Base-by-base conservation (phyloP, 1,140 invertebrate species). In the Megathymus violae region DNA sequence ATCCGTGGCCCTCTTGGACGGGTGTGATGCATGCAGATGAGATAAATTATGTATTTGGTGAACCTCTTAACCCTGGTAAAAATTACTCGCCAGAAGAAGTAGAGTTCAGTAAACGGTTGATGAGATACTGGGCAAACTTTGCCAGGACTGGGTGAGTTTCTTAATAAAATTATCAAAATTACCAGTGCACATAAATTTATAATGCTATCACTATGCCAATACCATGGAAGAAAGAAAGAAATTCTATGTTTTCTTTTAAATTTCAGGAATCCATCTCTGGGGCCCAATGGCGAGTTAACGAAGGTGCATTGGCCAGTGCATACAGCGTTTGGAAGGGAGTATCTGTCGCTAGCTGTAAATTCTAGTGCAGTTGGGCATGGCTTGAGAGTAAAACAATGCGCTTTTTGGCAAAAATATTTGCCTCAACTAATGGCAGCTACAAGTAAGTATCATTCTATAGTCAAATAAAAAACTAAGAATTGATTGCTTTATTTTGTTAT, bases 21-120 rank as follows among this genome's bases (percentile, higher is more conserved):
- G 98, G 98, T 4, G 97, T 97, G 0, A 95, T 99, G 93, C 98
- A 99, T 86, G 98, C 95, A 0, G 98, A 99, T 87, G 98, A 99
- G 89, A 98, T 99, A 64, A 96, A 94, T 78, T 99, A 97, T 87
- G 93, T 98, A 13, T 99, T 99, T 87, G 98, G 98, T 13, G 96
- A 98, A 78, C 97, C 97, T 0, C 92, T 98, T 3, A 96, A 98
- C 82, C 93, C 95, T 0, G 91, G 93, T 4, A 96, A 95, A 74
- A 94, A 93, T 43, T 99, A 97, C 88, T 95, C 94, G 1, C 89
- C 93, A 0, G 94, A 95, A 62, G 98, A 99, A 90, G 92, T 96
- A 6, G 93, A 95, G 36, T 93, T 99, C 16, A 96, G 96, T 61
- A 94, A 94, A 75, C 93, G 95, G 58, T 96, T 99, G 79, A 98